Conservation (phyloP, 2,888 invertebrate species). For the Parasteatoda lunata region DNA sequence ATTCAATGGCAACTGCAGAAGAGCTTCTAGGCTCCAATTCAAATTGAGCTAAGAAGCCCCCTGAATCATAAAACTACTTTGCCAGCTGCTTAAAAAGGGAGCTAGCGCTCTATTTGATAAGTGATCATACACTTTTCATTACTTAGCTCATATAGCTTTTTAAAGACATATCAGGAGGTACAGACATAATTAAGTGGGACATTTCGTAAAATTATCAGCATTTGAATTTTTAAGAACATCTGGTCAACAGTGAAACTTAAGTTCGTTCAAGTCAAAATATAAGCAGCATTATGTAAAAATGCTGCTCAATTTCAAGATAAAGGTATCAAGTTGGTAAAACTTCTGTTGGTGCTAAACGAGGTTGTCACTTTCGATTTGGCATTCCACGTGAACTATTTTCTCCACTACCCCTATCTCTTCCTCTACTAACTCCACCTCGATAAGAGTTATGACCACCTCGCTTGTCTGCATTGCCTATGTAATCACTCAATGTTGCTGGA, state of each 20-base stretch:
- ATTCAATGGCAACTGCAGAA: conserved; percentile 25
- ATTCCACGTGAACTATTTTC: conserved; percentile 57
- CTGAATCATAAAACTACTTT: conserved; percentile 35
- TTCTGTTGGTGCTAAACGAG: conserved; percentile 48
- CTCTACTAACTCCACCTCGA: conserved; percentile 51
- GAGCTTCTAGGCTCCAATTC: conserved; percentile 22
- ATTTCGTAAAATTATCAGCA: conserved; percentile 61
- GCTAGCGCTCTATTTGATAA: conserved; percentile 59
- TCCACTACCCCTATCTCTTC: conserved; percentile 51
- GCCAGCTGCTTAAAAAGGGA: conserved; percentile 59
- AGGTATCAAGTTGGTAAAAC: conserved; percentile 49
- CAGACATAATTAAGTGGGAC: conserved; percentile 66
- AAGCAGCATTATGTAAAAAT: conserved; percentile 49
- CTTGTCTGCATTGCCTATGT: conserved; percentile 65
- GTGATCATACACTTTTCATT: conserved; percentile 68
- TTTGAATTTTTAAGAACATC: conserved; percentile 58
- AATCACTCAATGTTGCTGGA: conserved; percentile 65
- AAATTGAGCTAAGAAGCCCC: conserved; percentile 37
- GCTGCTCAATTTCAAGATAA: conserved; percentile 59
- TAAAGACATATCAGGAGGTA: conserved; percentile 66
- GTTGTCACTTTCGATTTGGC: conserved; percentile 63
- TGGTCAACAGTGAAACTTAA: conserved; percentile 68
- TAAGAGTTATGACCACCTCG: conserved; percentile 62
- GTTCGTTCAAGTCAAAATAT: conserved; percentile 59
- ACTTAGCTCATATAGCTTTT: conserved; percentile 40